phyloP scores from a whole-genome alignment of 2,113 vertebrate species.

The Haliaeetus leucogaster region DNA sequence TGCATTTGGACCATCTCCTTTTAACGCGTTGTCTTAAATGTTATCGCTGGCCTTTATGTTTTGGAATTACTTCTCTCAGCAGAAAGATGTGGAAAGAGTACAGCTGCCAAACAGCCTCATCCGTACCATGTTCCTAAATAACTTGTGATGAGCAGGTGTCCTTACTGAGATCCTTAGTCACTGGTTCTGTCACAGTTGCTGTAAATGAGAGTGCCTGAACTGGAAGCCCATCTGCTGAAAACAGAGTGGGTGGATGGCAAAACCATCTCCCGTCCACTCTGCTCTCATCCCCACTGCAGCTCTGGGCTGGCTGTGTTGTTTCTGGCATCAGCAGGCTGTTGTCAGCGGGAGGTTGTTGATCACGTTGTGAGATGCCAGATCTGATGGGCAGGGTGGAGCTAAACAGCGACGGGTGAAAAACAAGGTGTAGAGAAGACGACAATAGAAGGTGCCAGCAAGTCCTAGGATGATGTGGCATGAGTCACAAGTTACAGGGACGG shows the following conservation, averaged over 20 bases:
- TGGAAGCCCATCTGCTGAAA: neutral
- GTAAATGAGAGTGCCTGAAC: neutral
- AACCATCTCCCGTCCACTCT: neutral
- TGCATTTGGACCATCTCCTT: neutral
- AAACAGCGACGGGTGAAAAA: neutral
- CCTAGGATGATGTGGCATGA: neutral
- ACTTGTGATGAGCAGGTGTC: neutral
- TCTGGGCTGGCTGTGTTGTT: neutral
- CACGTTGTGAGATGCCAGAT: neutral
- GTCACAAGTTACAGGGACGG: neutral
- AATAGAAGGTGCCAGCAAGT: neutral
- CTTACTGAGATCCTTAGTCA: neutral
- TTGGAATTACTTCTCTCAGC: neutral
- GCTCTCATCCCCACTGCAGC: neutral
- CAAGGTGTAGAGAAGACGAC: neutral
- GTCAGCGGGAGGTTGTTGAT: neutral
- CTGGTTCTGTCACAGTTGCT: neutral
- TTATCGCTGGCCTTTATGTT: neutral
- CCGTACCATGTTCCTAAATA: neutral
- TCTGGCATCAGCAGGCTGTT: neutral
- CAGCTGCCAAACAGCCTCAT: neutral
- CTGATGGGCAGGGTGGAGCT: neutral
- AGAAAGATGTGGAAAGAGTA: neutral
- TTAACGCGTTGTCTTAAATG: neutral
- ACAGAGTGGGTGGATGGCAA: neutral